phyloP scores from a whole-genome alignment of 2,113 vertebrate species.

The Sinosuthora webbiana region DNA sequence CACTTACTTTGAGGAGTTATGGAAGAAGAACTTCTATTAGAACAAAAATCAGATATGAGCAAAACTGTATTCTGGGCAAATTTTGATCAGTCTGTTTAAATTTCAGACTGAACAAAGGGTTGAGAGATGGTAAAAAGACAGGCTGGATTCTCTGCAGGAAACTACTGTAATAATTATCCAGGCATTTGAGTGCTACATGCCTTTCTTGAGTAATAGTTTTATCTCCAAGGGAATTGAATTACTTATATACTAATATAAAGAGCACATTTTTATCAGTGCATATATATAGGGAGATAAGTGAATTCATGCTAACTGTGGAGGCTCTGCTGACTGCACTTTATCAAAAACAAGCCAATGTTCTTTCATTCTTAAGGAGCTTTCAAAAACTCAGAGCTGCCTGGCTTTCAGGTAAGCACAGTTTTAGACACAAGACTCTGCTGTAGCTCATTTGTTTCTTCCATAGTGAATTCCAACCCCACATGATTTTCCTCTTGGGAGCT shows the following conservation, averaged over 20 bases:
- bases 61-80: neutral
- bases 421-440: neutral
- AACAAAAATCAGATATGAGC: neutral
- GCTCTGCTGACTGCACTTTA: neutral
- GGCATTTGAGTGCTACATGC: neutral
- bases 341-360: neutral
- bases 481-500: neutral
- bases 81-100: neutral
- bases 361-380: neutral
- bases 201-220: neutral
- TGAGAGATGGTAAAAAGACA: neutral
- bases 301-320: neutral
- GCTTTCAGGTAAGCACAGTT: neutral
- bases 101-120: neutral
- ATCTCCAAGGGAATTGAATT: neutral
- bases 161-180: neutral
- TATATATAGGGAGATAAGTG: neutral
- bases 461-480: neutral
- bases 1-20: neutral
- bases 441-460: neutral
- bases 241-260: neutral
- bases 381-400: neutral
- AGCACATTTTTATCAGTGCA: neutral
- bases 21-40: neutral
- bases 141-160: neutral